These are phyloP conservation scores for Trachelus iudaicus DNA, from an alignment of 2,888 invertebrate genomes.

Conservation along the genomic window DNA sequence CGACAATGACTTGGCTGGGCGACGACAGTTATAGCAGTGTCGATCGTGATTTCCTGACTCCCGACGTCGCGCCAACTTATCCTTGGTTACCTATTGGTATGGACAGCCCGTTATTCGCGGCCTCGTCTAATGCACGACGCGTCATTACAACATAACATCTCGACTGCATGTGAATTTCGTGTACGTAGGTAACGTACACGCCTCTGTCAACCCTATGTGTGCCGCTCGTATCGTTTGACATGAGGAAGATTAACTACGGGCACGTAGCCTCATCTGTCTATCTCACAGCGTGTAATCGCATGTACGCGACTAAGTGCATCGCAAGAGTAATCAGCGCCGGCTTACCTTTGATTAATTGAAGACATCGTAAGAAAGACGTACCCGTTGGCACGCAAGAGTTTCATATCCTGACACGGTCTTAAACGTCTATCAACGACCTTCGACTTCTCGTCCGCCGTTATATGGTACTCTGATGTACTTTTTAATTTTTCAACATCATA, in stretches of 20 bases:
- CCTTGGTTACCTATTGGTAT: slow-evolving; percentile 32
- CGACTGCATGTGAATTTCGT: slow-evolving; percentile 14
- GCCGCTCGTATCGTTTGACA: slow-evolving; percentile 57
- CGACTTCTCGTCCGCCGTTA: background rate
- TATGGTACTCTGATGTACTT: background rate
- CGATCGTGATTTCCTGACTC: slow-evolving; percentile 48
- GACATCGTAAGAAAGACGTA: slow-evolving; percentile 32
- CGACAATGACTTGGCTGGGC: slow-evolving; percentile 12
- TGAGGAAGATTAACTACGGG: slow-evolving; percentile 58
- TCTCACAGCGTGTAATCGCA: slow-evolving; percentile 60
- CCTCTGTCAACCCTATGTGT: slow-evolving; percentile 14
- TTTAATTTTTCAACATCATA: background rate
- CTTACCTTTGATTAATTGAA: slow-evolving; percentile 58
- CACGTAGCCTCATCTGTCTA: slow-evolving; percentile 60
- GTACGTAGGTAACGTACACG: slow-evolving; percentile 10
- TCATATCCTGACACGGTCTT: background rate
- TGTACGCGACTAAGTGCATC: slow-evolving; percentile 59
- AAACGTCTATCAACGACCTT: background rate
- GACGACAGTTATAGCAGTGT: slow-evolving; percentile 23
- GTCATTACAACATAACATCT: slow-evolving; percentile 21
- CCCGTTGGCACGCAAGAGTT: background rate
- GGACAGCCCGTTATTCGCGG: slow-evolving; percentile 25
- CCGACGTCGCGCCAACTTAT: slow-evolving; percentile 26
- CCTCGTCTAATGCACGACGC: slow-evolving; percentile 33
- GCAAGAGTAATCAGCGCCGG: slow-evolving; percentile 58